These are phyloP conservation scores for Lycaena phlaeas DNA, from an alignment of 2,888 invertebrate genomes.

Conservation along the genomic window DNA sequence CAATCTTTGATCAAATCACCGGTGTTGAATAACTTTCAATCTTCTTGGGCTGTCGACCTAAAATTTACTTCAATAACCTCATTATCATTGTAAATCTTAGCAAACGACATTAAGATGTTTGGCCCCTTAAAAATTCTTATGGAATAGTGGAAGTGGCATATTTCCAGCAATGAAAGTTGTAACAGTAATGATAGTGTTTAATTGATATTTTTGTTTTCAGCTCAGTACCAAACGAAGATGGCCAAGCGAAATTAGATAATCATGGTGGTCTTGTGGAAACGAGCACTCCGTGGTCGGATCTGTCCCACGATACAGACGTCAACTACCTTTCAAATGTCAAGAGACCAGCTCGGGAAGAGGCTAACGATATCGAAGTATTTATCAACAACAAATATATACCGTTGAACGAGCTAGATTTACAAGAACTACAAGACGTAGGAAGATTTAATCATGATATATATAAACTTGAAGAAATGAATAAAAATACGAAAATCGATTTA, in stretches of 20 bases:
- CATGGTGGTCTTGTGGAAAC: slow-evolving; percentile 13
- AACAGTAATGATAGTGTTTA: too few species aligned
- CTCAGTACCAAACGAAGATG: slow-evolving; percentile 10
- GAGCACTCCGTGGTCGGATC: slow-evolving; percentile 36
- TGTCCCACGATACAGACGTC: slow-evolving; percentile 52
- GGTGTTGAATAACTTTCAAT: too few species aligned
- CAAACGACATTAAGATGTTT: too few species aligned
- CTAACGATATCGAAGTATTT: slow-evolving; percentile 38
- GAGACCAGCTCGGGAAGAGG: slow-evolving; percentile 33
- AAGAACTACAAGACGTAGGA: not conserved
- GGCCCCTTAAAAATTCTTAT: too few species aligned
- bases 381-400: slow-evolving; percentile 23
- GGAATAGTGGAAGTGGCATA: too few species aligned
- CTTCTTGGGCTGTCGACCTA: too few species aligned
- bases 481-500: slow-evolving; percentile 4
- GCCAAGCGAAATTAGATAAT: slow-evolving; percentile 1
- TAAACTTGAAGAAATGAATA: not conserved
- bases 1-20: too few species aligned
- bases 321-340: slow-evolving; percentile 37
- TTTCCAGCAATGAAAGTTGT: too few species aligned
- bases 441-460: slow-evolving; percentile 5
- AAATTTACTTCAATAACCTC: too few species aligned
- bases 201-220: slow-evolving; percentile 14
- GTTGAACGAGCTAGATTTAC: slow-evolving; percentile 6
- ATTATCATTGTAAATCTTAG: too few species aligned